Evolutionary conservation across 1,140 invertebrate genomes (phyloP), one percentile per base, ranked within the genome.

Genomic region (Arion vulgaris): DNA sequence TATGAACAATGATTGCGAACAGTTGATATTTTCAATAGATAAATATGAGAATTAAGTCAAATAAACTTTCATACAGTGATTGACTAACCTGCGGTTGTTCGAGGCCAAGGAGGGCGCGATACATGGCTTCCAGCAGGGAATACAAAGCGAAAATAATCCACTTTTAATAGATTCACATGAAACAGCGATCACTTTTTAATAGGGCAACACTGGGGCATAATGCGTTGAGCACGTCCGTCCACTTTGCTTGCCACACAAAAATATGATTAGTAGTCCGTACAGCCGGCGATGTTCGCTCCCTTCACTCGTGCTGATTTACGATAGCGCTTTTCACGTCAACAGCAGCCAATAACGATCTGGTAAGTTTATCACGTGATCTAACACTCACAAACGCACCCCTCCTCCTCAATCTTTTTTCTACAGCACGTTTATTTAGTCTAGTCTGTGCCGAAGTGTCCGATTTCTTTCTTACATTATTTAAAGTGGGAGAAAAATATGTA

Each of bases 311-410:
- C 32, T 72, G 69, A 72, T 72, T 72, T 72, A 72, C 32, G 69
- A 41, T 72, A 36, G 34, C 32, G 19, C 69, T 36, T n/a, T 17
- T 36, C 69, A 38, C 39, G 15, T 72, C 69, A 72, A 36, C 69
- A 7, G 39, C 69, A 72, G 32, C 69, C 69, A 72, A 72, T 72
- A 72, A 72, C 69, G 69, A 72, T n/a, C 69, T 41, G 15, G 28
- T 34, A 32, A 34, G 69, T 72, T 36, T 72, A 36, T 72, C 69
- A 72, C 69, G 69, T 72, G 69, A 72, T 72, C 45, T 11, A 11
- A 49, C 45, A 19, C 45, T 9, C 45, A n/a, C n/a, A n/a, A n/a
- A n/a, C n/a, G n/a, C n/a, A n/a, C n/a, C n/a, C n/a, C n/a, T n/a
- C n/a, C n/a, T n/a, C n/a, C n/a, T n/a, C n/a, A n/a, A n/a, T n/a